These are phyloP conservation scores for Tokudaia muenninki DNA, from an alignment of 2,797 vertebrate species.

Conservation along the genomic window DNA sequence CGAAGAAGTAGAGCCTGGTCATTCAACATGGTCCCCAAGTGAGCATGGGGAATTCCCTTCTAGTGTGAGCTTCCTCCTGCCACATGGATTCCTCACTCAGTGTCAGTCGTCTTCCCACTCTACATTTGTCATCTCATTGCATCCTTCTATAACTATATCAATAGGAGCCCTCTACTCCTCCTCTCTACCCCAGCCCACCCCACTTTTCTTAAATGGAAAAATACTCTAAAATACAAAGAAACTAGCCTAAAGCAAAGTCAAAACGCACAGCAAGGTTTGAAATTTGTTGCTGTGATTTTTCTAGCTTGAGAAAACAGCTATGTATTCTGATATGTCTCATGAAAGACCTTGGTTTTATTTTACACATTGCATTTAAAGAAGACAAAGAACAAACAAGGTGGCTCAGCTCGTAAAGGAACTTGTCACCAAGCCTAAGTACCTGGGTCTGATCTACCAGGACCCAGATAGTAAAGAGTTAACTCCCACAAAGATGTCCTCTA, in stretches of 20 bases:
- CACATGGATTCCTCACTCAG: neutral
- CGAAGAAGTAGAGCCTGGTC: neutral
- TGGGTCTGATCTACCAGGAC: neutral
- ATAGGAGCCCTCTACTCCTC: neutral
- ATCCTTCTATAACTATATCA: neutral
- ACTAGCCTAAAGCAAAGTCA: neutral
- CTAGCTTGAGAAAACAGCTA: constrained; percentile 45
- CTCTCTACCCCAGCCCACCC: neutral
- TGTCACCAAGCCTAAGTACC: neutral
- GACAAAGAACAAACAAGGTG: neutral
- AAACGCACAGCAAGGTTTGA: constrained; percentile 35
- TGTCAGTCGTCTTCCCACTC: neutral
- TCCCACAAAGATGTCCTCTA: neutral
- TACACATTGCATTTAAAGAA: constrained; percentile 23
- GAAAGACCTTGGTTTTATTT: constrained; percentile 33
- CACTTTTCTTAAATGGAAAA: neutral
- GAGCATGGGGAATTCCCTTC: neutral
- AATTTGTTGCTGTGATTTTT: constrained; percentile 37
- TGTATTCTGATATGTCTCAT: neutral
- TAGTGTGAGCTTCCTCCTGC: neutral
- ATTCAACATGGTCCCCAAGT: constrained; percentile 9
- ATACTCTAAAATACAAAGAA: constrained; percentile 52
- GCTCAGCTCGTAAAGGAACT: neutral
- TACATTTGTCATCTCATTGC: constrained; percentile 6
- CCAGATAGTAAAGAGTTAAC: neutral